These are phyloP conservation scores for Osmoderma eremita DNA, from an alignment of 2,888 invertebrate genomes.

Conservation along the genomic window DNA sequence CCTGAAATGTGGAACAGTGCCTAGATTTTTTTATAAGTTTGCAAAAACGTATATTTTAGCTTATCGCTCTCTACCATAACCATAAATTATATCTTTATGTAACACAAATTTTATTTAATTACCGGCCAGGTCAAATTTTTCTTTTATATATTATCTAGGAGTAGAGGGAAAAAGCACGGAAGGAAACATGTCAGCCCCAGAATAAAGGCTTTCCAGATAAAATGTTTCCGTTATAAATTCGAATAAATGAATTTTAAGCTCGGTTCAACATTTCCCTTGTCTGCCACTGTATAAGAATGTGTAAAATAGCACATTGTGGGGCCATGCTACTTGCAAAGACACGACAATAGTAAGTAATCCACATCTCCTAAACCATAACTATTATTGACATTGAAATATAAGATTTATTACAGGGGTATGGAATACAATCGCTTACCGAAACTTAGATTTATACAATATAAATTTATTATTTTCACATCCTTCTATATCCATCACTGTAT, in stretches of 20 bases:
- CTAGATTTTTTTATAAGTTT: no score
- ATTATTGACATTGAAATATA: no score
- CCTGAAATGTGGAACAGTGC: not conserved
- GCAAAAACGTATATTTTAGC: constrained; percentile 17
- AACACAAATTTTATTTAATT: constrained; percentile 42
- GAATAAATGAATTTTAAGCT: constrained; percentile 23
- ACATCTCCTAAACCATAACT: no score
- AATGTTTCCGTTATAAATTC: constrained; percentile 31
- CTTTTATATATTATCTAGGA: constrained; percentile 39
- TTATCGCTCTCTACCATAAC: constrained; percentile 17
- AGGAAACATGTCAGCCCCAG: constrained; percentile 28
- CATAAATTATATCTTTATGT: constrained; percentile 35
- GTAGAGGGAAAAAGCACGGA: constrained; percentile 28
- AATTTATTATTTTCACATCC: no score
- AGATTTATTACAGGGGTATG: no score
- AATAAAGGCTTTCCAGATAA: constrained; percentile 36
- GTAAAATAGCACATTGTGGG: no score
- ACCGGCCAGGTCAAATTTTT: constrained; percentile 33
- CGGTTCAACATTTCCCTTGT: not conserved
- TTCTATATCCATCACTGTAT: no score
- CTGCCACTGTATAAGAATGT: no score
- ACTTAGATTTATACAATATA: no score
- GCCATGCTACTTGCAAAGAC: no score
- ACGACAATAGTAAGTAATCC: no score
- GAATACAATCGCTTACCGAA: no score